Conservation (phyloP, 2,888 invertebrate genomes). For the Latheticus oryzae region DNA sequence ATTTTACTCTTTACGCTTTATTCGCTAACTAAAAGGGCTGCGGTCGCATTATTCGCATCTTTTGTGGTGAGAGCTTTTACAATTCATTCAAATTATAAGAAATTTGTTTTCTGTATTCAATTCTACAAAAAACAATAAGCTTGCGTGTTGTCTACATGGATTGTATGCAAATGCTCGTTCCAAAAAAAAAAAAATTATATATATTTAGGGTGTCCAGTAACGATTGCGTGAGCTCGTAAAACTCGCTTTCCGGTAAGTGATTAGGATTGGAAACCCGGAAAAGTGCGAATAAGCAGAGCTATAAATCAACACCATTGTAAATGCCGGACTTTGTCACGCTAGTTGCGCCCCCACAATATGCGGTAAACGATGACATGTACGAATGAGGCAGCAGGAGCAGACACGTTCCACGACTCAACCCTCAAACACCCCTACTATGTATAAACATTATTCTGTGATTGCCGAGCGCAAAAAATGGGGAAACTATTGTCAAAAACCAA, state of each 20-base stretch:
- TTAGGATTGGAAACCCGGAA: slow-evolving; percentile 51
- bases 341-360: slow-evolving; percentile 46
- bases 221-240: slow-evolving; percentile 38
- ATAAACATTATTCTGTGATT: slow-evolving; percentile 29
- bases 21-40: slow-evolving; percentile 14
- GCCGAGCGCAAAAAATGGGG: slow-evolving; percentile 23
- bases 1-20: slow-evolving; percentile 35
- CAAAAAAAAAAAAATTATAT: no score
- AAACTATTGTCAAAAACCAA: no score
- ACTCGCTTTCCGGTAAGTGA: slow-evolving; percentile 45
- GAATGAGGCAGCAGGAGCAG: slow-evolving; percentile 19
- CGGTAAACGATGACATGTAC: slow-evolving; percentile 43
- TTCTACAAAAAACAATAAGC: no score
- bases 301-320: slow-evolving; percentile 52
- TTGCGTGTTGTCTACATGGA: no score
- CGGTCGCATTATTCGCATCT: slow-evolving; percentile 5
- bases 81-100: no score
- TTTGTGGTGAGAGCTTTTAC: slow-evolving; percentile 4
- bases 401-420: no score
- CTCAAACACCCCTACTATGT: slow-evolving; percentile 17
- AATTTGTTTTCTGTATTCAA: no score
- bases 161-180: no score
- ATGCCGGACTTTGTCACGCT: slow-evolving; percentile 47
- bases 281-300: slow-evolving; percentile 54
- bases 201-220: slow-evolving; percentile 21